phyloP scores from a whole-genome alignment of 1,140 invertebrate genomes.

The Gryon sp. region DNA sequence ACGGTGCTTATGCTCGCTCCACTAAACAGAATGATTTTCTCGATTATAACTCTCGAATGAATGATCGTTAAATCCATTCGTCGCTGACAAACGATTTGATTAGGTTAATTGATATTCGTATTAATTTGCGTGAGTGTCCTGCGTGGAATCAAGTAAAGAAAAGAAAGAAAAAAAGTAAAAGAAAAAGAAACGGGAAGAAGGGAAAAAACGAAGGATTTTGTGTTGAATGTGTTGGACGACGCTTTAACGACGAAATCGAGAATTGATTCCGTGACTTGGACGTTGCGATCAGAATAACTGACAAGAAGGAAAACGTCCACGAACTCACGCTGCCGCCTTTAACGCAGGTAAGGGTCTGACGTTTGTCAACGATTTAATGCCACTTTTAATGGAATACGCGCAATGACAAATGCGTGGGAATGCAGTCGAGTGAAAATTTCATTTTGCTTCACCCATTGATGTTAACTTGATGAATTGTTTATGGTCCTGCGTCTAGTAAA shows the following conservation, averaged over 20 bases:
- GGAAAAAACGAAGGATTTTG: slow-evolving; percentile 12
- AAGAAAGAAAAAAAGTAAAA: too few species aligned
- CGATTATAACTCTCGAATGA: slow-evolving; percentile 46
- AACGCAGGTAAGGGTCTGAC: slow-evolving; percentile 70
- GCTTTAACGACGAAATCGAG: slow-evolving; percentile 30
- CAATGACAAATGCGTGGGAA: slow-evolving; percentile 12
- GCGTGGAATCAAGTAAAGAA: too few species aligned
- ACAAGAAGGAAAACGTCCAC: slow-evolving; percentile 62
- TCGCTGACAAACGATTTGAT: slow-evolving; percentile 49
- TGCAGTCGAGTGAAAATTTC: background rate
- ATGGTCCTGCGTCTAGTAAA: too few species aligned
- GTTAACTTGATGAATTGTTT: background rate
- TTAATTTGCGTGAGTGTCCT: slow-evolving; percentile 52
- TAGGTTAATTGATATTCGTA: slow-evolving; percentile 51
- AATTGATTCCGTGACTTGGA: slow-evolving; percentile 24
- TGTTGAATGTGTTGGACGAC: slow-evolving; percentile 29
- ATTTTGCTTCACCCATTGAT: background rate
- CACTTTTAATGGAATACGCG: slow-evolving; percentile 10
- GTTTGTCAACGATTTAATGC: slow-evolving; percentile 40
- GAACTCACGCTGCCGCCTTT: slow-evolving; percentile 72
- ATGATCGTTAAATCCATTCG: slow-evolving; percentile 37
- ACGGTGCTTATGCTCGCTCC: slow-evolving; percentile 36
- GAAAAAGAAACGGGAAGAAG: too few species aligned
- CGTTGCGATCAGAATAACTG: slow-evolving; percentile 58
- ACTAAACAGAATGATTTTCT: slow-evolving; percentile 47